phyloP scores from a whole-genome alignment of 2,797 vertebrate species.

The Spinus pinus region DNA sequence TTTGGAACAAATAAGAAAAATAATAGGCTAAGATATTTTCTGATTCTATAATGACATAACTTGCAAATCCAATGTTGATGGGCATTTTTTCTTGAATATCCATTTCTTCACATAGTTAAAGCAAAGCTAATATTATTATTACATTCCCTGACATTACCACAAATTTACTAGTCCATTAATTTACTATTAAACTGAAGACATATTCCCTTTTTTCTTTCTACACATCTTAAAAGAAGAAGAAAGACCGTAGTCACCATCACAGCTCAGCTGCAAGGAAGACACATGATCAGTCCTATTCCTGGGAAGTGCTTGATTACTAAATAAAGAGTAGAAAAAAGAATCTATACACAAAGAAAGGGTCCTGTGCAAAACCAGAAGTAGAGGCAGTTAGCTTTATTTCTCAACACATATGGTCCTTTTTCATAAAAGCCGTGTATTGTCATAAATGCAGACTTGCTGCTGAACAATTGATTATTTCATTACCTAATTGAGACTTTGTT shows the following conservation, averaged over 20 bases:
- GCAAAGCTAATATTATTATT: background rate
- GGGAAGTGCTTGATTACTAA: background rate
- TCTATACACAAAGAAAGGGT: background rate
- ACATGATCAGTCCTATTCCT: background rate
- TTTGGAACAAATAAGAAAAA: background rate
- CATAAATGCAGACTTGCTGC: slow-evolving; percentile 4
- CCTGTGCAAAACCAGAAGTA: background rate
- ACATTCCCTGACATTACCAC: background rate
- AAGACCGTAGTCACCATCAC: background rate
- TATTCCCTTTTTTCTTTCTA: accelerated
- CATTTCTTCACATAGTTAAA: background rate
- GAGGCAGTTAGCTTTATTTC: background rate
- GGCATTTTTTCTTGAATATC: background rate
- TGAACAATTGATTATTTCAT: slow-evolving; percentile 5
- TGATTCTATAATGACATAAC: background rate
- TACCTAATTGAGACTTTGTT: slow-evolving; percentile 15
- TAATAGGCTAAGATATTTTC: background rate
- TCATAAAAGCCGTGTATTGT: background rate
- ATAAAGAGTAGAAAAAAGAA: background rate
- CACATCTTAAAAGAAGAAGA: background rate
- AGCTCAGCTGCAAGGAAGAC: background rate
- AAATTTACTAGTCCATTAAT: background rate
- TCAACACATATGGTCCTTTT: background rate
- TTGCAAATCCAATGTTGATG: background rate
- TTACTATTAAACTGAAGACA: background rate